Evolutionary conservation across 2,797 vertebrate genomes (phyloP), one percentile per base, ranked within the genome.

Genomic region (Sebastes itinus): DNA sequence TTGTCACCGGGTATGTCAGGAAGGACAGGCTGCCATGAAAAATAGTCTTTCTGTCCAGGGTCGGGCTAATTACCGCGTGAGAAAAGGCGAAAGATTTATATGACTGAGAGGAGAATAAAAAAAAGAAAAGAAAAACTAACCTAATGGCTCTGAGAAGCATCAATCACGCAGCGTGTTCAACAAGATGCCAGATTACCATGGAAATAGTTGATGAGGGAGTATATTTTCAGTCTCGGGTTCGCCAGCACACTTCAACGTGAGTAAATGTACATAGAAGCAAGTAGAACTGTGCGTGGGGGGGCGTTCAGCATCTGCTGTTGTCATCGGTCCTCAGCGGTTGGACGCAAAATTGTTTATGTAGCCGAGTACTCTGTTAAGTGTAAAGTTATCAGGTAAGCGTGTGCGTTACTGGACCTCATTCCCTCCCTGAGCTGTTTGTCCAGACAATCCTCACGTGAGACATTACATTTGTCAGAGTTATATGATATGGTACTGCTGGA

Each of bases 11-110:
- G 88, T 66, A 42, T 73, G 90, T 89, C 88, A 84, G 91, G 89
- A 92, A 91, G 63, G 38, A 87, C 60, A 0, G 59, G 65, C 75
- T 74, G 88, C 92, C 91, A 93, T 88, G 83, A 92, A 89, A 92
- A 94, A 93, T 73, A 93, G 38, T 52, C 78, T 54, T 16, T 16
- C 67, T 0, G 64, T 78, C 82, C 82, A 75, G 87, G 49, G 68
- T 55, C 1, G 33, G 20, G 78, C 84, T 92, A 91, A 92, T 93
- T 88, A 89, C 75, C n/a, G 49, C 30, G 84, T 81, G 91, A 88
- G 87, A 89, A 92, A 89, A 83, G 33, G 62, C 28, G 9, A 89
- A 82, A 79, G 81, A 90, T 90, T 87, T 89, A 87, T 82, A 70
- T 1, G 58, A 61, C 75, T 32, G 52, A 85, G 52, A 76, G 14